Conservation (phyloP, 2,888 invertebrate genomes). For the Schizotus pectinicornis region DNA sequence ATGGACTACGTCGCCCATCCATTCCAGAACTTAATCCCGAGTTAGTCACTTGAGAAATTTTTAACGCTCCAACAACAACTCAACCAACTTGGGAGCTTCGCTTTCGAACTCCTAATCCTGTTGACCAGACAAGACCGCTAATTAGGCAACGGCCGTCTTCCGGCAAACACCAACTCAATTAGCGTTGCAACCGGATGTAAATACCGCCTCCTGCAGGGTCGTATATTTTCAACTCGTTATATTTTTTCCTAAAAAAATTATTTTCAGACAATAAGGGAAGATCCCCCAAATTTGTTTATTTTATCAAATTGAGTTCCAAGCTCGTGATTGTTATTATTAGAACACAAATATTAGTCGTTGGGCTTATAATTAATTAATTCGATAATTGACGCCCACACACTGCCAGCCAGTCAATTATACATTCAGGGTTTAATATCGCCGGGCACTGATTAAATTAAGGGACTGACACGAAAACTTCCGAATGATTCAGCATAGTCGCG, state of each 20-base stretch:
- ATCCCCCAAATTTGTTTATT: no score
- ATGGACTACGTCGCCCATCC: background rate
- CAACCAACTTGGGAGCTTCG: conserved; percentile 16
- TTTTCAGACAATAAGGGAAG: no score
- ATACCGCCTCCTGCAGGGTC: no score
- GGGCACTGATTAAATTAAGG: conserved; percentile 1
- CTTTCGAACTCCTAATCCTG: conserved; percentile 23
- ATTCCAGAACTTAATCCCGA: conserved; percentile 13
- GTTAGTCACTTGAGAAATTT: conserved; percentile 16
- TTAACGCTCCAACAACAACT: conserved; percentile 22
- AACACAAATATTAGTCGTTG: background rate
- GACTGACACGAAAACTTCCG: background rate
- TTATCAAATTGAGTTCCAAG: no score
- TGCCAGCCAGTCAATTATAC: no score
- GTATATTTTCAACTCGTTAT: no score
- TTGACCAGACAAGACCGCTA: conserved; percentile 23
- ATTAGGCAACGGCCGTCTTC: conserved; percentile 21
- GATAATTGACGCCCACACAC: background rate
- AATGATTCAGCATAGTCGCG: background rate
- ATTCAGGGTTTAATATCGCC: conserved; percentile 3
- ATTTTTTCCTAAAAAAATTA: no score
- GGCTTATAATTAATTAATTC: conserved; percentile 1
- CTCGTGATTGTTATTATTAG: no score
- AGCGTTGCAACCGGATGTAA: background rate
- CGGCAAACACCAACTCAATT: conserved; percentile 20